A percentile compares a stretch with the other conserved stretches of the same genome.
Evolutionary conservation across 1,140 invertebrate genomes (phyloP).

Genomic region (Bombus terrestris): DNA sequence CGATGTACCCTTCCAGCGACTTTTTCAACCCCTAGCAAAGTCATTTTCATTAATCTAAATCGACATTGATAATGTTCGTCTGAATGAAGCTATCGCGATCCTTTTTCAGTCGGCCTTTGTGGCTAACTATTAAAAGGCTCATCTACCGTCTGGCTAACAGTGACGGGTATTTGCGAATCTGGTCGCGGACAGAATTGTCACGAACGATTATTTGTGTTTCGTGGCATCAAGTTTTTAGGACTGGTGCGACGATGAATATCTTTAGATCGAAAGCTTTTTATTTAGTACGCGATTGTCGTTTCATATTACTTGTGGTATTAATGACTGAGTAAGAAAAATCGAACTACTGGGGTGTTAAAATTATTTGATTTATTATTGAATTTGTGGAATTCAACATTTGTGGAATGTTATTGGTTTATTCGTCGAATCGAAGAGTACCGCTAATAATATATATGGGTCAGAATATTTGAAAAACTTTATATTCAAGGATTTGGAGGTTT

Average conservation of each 20-base stretch:
- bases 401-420: not conserved
- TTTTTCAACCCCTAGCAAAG: slow-evolving; percentile 23
- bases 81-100: slow-evolving; percentile 39
- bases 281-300: not conserved
- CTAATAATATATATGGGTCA: not conserved
- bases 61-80: slow-evolving; percentile 46
- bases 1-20: slow-evolving; percentile 11
- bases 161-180: not conserved
- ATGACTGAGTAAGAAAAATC: not conserved
- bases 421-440: not conserved
- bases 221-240: too few relatives aligned
- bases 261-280: not conserved
- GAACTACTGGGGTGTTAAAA: too few relatives aligned
- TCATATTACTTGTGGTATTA: not conserved
- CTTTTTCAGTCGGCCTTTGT: slow-evolving; percentile 42
- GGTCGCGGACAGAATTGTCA: not conserved
- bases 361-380: not conserved
- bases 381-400: not conserved
- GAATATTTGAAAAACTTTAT: not conserved
- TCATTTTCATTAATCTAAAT: slow-evolving; percentile 65
- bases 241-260: not conserved
- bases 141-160: slow-evolving; percentile 28
- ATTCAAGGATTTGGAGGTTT: not conserved
- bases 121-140: slow-evolving; percentile 41
- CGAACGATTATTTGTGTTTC: slow-evolving; percentile 13